Evolutionary conservation across 2,797 vertebrate species (phyloP).

Genomic region (Choloepus didactylus): DNA sequence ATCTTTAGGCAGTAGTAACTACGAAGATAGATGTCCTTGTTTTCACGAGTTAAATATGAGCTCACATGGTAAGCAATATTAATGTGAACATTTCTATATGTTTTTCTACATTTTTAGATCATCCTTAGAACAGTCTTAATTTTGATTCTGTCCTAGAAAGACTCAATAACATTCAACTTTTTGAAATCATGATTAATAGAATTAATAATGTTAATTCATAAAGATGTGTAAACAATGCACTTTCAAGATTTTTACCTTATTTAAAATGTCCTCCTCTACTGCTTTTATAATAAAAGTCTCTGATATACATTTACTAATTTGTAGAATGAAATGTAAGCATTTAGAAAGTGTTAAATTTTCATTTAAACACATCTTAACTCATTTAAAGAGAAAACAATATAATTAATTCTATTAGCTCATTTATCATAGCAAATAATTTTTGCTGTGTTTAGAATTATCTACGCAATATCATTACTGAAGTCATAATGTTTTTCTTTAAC

Average conservation of each 20-base stretch:
- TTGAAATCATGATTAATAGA: conserved; percentile 62
- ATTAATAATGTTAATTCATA: conserved; percentile 36
- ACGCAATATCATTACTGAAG: conserved; percentile 28
- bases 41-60: conserved; percentile 70
- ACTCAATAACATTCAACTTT: conserved; percentile 70
- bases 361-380: conserved; percentile 37
- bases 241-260: conserved; percentile 71
- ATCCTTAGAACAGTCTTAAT: conserved; percentile 54
- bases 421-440: conserved; percentile 60
- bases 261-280: conserved; percentile 48
- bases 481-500: conserved; percentile 51
- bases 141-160: conserved; percentile 69
- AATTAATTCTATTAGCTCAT: conserved; percentile 46
- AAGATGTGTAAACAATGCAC: conserved; percentile 60
- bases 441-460: conserved; percentile 48
- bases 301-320: conserved; percentile 66
- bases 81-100: conserved; percentile 23
- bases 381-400: conserved; percentile 57
- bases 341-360: conserved; percentile 53
- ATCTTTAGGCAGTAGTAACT: conserved; percentile 39
- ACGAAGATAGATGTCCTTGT: conserved; percentile 61
- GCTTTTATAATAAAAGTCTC: conserved; percentile 18
- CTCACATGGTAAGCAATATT: conserved; percentile 17
- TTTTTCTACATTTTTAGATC: conserved; percentile 41
- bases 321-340: neutral